A percentile compares a stretch with the other conserved stretches of the same genome.
Conservation (phyloP, 2,113 vertebrate species). For the Misgurnus anguillicaudatus region DNA sequence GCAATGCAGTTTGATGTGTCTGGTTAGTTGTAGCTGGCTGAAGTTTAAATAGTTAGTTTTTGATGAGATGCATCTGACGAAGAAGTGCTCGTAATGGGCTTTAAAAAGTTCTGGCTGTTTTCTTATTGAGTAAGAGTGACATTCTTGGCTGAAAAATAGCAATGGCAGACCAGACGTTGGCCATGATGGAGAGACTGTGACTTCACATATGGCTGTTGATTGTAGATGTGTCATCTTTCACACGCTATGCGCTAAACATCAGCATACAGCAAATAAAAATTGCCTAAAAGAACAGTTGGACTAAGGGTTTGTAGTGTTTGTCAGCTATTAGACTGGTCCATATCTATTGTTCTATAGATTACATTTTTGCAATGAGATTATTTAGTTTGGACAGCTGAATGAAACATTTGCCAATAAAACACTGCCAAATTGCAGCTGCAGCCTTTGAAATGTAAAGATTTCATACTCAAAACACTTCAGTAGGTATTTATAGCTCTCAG, state of each 20-base stretch:
- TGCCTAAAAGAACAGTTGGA: not conserved
- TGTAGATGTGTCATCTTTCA: not conserved
- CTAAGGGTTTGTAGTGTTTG: not conserved
- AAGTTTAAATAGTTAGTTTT: slow-evolving; percentile 37
- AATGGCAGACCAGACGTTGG: slow-evolving; percentile 8
- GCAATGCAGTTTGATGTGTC: slow-evolving; percentile 10
- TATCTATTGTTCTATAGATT: not conserved
- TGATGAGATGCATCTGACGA: slow-evolving; percentile 13
- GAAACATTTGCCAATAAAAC: slow-evolving; percentile 11
- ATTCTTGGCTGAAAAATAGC: slow-evolving; percentile 28
- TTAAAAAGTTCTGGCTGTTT: slow-evolving; percentile 49
- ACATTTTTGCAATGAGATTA: not conserved
- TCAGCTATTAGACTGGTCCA: slow-evolving; percentile 9
- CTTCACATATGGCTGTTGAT: slow-evolving; percentile 1
- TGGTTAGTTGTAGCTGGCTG: slow-evolving; percentile 19
- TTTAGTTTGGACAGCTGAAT: not conserved
- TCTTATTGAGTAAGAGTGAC: slow-evolving; percentile 22
- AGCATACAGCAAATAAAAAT: not conserved
- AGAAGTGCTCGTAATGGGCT: slow-evolving; percentile 18
- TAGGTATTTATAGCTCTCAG: not conserved
- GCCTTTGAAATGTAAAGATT: not conserved
- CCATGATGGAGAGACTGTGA: not conserved
- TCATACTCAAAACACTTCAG: not conserved
- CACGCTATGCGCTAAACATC: not conserved
- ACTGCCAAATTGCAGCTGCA: not conserved